These are phyloP conservation scores for Nannobrachium achirus DNA, from an alignment of 2,113 vertebrate species.

Conservation along the genomic window DNA sequence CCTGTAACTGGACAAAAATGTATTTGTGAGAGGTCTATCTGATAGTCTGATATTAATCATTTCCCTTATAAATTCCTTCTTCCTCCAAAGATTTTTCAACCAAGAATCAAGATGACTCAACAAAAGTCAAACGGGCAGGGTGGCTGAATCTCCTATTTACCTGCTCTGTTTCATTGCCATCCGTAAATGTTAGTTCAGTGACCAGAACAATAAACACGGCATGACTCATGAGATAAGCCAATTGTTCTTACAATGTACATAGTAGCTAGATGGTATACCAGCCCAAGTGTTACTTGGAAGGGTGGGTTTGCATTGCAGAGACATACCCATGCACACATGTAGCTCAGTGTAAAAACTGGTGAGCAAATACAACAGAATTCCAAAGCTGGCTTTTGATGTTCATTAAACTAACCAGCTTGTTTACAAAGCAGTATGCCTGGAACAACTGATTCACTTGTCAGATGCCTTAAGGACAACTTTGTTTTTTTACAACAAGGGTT, in stretches of 20 bases:
- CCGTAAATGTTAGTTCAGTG: not conserved
- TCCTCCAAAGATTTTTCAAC: constrained; percentile 34
- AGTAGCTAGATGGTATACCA: constrained; percentile 27
- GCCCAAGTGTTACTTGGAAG: too few species aligned
- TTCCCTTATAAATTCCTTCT: constrained; percentile 21
- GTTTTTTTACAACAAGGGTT: too few species aligned
- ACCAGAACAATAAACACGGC: not conserved
- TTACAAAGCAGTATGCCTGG: constrained; percentile 41
- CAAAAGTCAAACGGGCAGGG: constrained; percentile 27
- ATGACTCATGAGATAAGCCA: constrained; percentile 11
- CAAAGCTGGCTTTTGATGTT: constrained; percentile 3
- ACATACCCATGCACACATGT: constrained; percentile 1
- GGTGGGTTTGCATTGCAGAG: not conserved
- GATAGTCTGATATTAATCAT: too few species aligned
- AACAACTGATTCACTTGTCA: constrained; percentile 13
- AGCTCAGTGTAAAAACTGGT: not conserved
- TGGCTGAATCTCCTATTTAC: constrained; percentile 25
- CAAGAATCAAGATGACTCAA: constrained; percentile 11
- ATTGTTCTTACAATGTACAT: constrained; percentile 27
- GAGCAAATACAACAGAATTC: constrained; percentile 16
- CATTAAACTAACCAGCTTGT: constrained; percentile 23
- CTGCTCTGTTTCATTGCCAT: not conserved
- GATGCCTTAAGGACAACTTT: not conserved
- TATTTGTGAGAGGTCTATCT: too few species aligned
- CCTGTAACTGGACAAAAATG: too few species aligned